Evolutionary conservation across 2,888 invertebrate genomes (phyloP), one percentile per base, ranked within the genome.

Genomic region (Drosophila tanythrix): DNA sequence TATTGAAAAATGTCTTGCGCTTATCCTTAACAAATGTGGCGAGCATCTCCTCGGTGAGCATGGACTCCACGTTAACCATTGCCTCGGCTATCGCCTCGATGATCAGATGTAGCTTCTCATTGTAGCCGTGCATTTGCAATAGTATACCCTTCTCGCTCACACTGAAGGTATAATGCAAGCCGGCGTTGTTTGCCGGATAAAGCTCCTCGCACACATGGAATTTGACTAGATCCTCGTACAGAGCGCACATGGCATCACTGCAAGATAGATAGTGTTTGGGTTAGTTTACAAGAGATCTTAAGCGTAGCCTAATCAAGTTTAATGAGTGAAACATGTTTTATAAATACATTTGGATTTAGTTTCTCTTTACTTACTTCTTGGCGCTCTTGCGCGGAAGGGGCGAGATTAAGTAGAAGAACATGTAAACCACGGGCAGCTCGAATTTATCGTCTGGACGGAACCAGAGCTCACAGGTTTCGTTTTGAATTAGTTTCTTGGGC

Each of bases 401-500:
- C 21, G 96, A 96, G 65, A 96, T 94, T 76, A 97, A 95, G 92
- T 96, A 95, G 90, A 96, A 95, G 83, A 95, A 94, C 82, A 97
- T 95, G 78, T 95, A 94, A 0, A 96, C 97, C 51, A 96, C 96
- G 0, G 98, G 98, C 57, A 97, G 94, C 46, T 95, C 94, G 92
- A 97, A 98, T 91, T 96, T 97, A 80, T 95, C 95, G 92, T 98
- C 98, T 31, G 96, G 95, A 81, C 96, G 96, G 93, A 96, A 97
- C 97, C 97, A 98, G 57, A 98, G 91, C 92, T 97, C 97, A 53
- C 94, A 92, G 25, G 94, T 87, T 18, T 94, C 91, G n/a, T 94
- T 94, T 50, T 94, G 92, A 13, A 94, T 83, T 48, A 96, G 93
- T 89, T 95, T 95, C 40, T 93, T 92, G 2, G 97, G 96, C 82